These are phyloP conservation scores for Micrastur ruficollis DNA, from an alignment of 2,797 vertebrate genomes.

Conservation along the genomic window DNA sequence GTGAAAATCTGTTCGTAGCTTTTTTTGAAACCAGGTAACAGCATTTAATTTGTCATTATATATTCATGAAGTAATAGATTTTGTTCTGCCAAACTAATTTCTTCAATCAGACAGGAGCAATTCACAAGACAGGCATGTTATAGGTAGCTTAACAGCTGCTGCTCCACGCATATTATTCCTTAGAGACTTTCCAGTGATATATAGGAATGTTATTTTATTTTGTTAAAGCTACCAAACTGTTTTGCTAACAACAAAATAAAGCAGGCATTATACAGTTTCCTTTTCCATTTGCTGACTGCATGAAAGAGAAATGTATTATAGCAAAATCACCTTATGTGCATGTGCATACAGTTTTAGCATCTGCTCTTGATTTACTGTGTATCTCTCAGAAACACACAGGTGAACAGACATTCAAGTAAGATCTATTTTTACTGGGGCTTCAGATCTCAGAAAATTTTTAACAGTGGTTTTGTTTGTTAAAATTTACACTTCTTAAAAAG, in stretches of 20 bases:
- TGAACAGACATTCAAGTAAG: neutral
- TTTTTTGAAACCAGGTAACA: neutral
- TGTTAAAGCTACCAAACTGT: neutral
- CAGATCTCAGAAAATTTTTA: neutral
- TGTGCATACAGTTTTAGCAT: neutral
- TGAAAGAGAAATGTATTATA: neutral
- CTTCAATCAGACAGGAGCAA: neutral
- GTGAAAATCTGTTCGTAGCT: neutral
- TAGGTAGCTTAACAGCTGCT: neutral
- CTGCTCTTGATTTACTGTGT: neutral
- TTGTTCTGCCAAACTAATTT: slow-evolving; percentile 24
- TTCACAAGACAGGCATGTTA: neutral
- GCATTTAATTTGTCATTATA: neutral
- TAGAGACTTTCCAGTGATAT: neutral
- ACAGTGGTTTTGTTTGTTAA: neutral
- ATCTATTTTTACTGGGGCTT: neutral
- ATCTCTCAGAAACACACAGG: neutral
- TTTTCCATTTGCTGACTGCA: neutral
- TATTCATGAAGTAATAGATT: slow-evolving; percentile 13
- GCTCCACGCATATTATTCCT: neutral
- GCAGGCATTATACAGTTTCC: neutral
- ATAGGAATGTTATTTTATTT: neutral
- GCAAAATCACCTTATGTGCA: neutral
- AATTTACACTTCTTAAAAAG: neutral
- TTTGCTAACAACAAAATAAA: slow-evolving; percentile 22